Evolutionary conservation across 2,888 invertebrate species (phyloP).

Genomic region (Lottia gigantea): DNA sequence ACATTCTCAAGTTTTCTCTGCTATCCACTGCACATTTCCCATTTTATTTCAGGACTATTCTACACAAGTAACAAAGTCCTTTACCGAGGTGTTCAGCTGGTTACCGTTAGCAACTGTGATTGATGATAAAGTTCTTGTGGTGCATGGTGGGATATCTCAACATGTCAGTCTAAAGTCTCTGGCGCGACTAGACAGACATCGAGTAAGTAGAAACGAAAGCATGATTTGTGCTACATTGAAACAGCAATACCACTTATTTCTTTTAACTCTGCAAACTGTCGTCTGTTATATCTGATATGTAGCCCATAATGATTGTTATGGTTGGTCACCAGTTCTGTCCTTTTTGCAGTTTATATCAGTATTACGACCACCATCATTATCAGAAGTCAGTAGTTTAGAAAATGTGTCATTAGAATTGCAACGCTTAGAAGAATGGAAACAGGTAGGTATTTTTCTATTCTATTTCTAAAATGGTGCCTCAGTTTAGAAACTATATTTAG

Average conservation of each 20-base stretch:
- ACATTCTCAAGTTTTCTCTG: too few species aligned
- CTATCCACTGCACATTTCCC: too few species aligned
- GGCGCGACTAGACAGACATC: conserved; percentile 83
- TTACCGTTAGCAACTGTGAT: conserved; percentile 90
- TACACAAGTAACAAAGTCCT: conserved; percentile 78
- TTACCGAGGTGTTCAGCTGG: conserved; percentile 92
- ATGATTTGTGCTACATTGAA: too few species aligned
- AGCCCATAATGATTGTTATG: too few species aligned
- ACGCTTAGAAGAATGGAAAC: conserved; percentile 81
- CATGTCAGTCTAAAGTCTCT: conserved; percentile 83
- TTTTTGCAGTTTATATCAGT: conserved; percentile 86
- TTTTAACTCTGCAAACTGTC: too few species aligned
- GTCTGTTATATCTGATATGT: too few species aligned
- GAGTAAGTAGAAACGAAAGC: conserved; percentile 78
- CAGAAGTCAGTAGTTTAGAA: conserved; percentile 52
- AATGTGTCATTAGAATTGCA: conserved; percentile 76
- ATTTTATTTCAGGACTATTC: conserved; percentile 56
- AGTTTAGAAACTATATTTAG: too few species aligned
- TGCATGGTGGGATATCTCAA: conserved; percentile 93
- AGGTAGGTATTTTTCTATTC: conserved; percentile 74
- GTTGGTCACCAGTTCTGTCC: too few species aligned
- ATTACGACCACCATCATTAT: conserved; percentile 78
- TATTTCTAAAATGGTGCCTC: too few species aligned
- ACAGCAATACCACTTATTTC: too few species aligned
- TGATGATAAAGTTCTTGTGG: conserved; percentile 88